phyloP scores from a whole-genome alignment of 2,888 invertebrate species.

The Scaptomyza cyrtandrae region DNA sequence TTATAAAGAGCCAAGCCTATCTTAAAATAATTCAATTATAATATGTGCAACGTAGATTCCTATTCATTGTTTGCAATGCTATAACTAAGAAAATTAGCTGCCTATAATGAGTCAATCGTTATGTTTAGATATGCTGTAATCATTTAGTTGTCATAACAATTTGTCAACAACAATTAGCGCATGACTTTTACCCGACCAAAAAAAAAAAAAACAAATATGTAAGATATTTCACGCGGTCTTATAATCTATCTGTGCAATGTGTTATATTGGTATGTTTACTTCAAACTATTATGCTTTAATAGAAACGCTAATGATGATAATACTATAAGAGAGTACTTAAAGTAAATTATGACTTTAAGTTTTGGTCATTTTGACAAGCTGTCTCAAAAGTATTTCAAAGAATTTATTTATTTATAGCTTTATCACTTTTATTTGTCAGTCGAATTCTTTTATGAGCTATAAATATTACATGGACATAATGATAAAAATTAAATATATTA shows the following conservation, averaged over 20 bases:
- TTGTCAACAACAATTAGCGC: conserved; percentile 33
- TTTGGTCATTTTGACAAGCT: neutral
- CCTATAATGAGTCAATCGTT: conserved; percentile 42
- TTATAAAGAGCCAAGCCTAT: neutral
- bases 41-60: conserved; percentile 14
- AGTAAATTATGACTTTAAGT: neutral
- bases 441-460: too few relatives aligned
- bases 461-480: too few relatives aligned
- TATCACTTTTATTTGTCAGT: too few relatives aligned
- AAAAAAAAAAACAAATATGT: neutral
- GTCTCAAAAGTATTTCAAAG: neutral
- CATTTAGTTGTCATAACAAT: conserved; percentile 48
- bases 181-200: conserved; percentile 28
- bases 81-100: conserved; percentile 47
- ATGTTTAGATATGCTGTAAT: conserved; percentile 41
- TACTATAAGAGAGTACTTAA: too few relatives aligned
- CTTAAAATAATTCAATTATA: conserved; percentile 25
- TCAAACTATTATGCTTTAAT: conserved; percentile 6
- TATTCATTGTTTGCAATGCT: conserved; percentile 12
- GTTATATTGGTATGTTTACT: neutral
- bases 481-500: too few relatives aligned
- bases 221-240: conserved; percentile 16
- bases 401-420: neutral
- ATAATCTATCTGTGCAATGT: conserved; percentile 16
- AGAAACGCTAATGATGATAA: too few relatives aligned